Base-by-base conservation (phyloP, 2,888 invertebrate genomes). In the Macrophya alboannulata region DNA sequence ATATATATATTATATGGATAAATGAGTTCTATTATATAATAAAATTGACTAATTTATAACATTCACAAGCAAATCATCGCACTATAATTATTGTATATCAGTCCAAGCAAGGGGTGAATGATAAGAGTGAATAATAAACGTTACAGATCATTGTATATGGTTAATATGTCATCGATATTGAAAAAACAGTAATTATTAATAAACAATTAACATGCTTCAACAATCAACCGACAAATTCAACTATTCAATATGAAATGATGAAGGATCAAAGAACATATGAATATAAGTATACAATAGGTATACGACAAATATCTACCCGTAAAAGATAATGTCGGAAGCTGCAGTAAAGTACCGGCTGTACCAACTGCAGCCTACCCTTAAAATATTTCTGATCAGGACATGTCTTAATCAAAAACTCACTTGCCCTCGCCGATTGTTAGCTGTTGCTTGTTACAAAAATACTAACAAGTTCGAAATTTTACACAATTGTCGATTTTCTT, bases 361-460 rank as follows among this genome's bases (percentile, higher is more conserved):
- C 62, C 59, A 40, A 15, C 43, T 62, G 71, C 10, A 25, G 51
- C n/a, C n/a, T 81, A 6, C 12, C 4, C 15, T 10, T 9, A 48
- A 10, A 37, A 43, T 59, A 79, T 76, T 51, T 10, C 31, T 55
- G 15, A 55, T 17, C 15, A 55, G 31, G 77, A 51, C 48, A 55
- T 48, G 31, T 55, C 59, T 86, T 17, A 87, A 87, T 88, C 31
- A 88, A 87, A 89, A 91, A 90, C 92, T 91, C 92, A 93, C 91
- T 93, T 93, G 93, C 93, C 93, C 93, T 93, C 89, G 92, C 92
- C 93, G 92, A 93, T 92, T 91, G 89, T 88, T 91, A 88, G 90
- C 88, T 89, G 91, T 93, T 92, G 93, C 93, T 93, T 93, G 92
- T 92, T 90, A 89, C 88, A 86, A 21, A 68, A 31, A 43, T 55